These are phyloP conservation scores for Xenops minutus DNA, from an alignment of 2,797 vertebrate species.

Conservation along the genomic window DNA sequence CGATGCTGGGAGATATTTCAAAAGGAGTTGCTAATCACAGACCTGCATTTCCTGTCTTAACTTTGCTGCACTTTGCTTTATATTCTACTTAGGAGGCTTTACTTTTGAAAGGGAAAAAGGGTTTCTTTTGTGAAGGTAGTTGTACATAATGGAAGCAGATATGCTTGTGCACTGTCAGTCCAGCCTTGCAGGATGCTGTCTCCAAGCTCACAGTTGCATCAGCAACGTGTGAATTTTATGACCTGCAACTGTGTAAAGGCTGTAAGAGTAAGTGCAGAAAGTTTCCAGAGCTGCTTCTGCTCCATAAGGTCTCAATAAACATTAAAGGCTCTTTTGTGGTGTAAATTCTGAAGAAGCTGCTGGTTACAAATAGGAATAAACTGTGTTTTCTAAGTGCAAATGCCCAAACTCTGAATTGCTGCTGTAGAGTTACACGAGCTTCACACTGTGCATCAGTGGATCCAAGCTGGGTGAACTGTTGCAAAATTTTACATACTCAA, in stretches of 20 bases:
- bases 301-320: background rate
- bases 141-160: background rate
- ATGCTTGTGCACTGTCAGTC: background rate
- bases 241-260: background rate
- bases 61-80: background rate
- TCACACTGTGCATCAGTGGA: background rate
- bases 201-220: background rate
- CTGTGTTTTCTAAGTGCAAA: background rate
- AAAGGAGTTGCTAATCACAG: background rate
- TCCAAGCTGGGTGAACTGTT: fast-evolving
- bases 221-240: background rate
- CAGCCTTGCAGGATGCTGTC: background rate
- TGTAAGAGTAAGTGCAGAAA: background rate
- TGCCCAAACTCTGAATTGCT: background rate
- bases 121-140: background rate
- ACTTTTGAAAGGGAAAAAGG: background rate
- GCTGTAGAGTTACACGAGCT: background rate
- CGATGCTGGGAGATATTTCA: background rate
- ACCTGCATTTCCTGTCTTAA: background rate
- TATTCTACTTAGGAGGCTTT: background rate
- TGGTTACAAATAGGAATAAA: background rate
- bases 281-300: background rate
- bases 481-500: background rate
- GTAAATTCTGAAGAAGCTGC: background rate
- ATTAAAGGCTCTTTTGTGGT: background rate